phyloP scores from a whole-genome alignment of 2,113 vertebrate genomes.

The Cebidichthys violaceus region DNA sequence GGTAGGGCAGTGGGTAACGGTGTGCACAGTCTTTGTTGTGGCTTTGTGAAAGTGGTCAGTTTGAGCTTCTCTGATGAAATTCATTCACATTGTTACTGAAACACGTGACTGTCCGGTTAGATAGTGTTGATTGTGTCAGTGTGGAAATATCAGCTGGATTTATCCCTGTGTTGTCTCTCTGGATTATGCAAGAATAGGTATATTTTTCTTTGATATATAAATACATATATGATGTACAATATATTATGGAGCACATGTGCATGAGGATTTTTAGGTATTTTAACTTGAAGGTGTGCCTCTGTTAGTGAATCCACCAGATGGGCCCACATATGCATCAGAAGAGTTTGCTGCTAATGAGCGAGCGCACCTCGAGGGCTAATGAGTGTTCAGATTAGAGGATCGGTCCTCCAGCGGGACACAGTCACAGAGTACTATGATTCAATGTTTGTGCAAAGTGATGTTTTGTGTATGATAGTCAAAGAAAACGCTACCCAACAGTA shows the following conservation, averaged over 20 bases:
- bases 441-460: slow-evolving; percentile 15
- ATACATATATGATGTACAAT: slow-evolving; percentile 16
- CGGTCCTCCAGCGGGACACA: neutral
- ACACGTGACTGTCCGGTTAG: neutral
- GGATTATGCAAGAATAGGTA: slow-evolving; percentile 22
- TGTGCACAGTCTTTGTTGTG: slow-evolving; percentile 22
- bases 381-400: slow-evolving; percentile 6
- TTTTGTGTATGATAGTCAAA: slow-evolving; percentile 9
- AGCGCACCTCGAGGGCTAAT: slow-evolving; percentile 11
- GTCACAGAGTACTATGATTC: slow-evolving; percentile 5
- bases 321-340: slow-evolving; percentile 34
- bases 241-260: slow-evolving; percentile 22
- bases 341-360: slow-evolving; percentile 4
- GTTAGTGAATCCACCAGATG: slow-evolving; percentile 32
- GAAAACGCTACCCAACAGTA: neutral
- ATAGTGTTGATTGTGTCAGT: slow-evolving; percentile 8
- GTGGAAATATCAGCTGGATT: neutral
- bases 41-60: slow-evolving; percentile 13
- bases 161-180: slow-evolving; percentile 20
- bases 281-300: slow-evolving; percentile 34
- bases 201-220: slow-evolving; percentile 45
- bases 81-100: neutral
- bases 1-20: neutral
- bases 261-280: slow-evolving; percentile 26
- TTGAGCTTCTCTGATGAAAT: slow-evolving; percentile 44